Evolutionary conservation across 2,888 invertebrate genomes (phyloP).

Genomic region (Synergus japonicus): DNA sequence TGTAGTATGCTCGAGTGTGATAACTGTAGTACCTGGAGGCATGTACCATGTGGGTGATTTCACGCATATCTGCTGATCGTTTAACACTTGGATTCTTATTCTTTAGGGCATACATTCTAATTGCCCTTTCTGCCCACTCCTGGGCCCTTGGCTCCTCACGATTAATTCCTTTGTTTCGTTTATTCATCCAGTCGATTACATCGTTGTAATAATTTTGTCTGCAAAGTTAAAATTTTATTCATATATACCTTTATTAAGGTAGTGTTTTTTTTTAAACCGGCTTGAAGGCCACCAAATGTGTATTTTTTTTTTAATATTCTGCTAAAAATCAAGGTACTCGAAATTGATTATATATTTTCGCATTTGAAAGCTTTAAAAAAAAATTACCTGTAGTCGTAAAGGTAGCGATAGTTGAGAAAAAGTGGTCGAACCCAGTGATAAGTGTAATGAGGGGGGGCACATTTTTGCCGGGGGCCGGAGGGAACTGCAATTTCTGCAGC

Average conservation of each 20-base stretch:
- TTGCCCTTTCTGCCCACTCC: constrained; percentile 91
- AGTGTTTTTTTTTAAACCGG: too few species aligned
- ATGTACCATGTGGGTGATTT: constrained; percentile 67
- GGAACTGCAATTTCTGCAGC: constrained; percentile 60
- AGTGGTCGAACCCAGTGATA: constrained; percentile 92
- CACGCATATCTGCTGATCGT: constrained; percentile 71
- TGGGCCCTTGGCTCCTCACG: constrained; percentile 88
- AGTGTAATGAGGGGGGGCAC: constrained; percentile 84
- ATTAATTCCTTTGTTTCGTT: constrained; percentile 83
- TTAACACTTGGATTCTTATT: constrained; percentile 68
- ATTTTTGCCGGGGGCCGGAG: constrained; percentile 77
- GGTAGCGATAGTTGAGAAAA: constrained; percentile 89
- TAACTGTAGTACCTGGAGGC: constrained; percentile 73
- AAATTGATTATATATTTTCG: too few species aligned
- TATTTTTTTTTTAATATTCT: too few species aligned
- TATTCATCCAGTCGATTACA: constrained; percentile 89
- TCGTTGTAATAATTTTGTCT: constrained; percentile 92
- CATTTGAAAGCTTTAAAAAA: neutral
- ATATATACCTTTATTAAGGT: too few species aligned
- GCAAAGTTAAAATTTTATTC: constrained; percentile 30
- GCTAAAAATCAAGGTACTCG: too few species aligned
- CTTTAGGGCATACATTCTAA: constrained; percentile 82
- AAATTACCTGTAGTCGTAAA: constrained; percentile 85
- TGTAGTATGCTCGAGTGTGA: constrained; percentile 75
- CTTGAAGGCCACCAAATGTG: too few species aligned